A percentile compares a stretch with the other conserved stretches of the same genome.
Evolutionary conservation across 1,140 invertebrate genomes (phyloP).

Genomic region (Parasteatoda tepidariorum): DNA sequence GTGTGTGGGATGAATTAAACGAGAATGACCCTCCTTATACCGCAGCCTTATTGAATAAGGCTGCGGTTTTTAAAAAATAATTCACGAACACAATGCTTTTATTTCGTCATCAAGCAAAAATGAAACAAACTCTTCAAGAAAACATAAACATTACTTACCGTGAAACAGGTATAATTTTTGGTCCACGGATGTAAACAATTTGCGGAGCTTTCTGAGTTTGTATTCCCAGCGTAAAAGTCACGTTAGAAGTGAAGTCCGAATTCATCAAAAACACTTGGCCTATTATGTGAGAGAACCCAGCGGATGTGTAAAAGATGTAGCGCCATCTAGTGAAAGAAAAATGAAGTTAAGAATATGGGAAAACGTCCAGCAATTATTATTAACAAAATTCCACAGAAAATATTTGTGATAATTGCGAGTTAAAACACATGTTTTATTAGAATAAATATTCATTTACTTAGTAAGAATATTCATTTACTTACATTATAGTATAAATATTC

Average conservation of each 20-base stretch:
- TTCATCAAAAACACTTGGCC: slow-evolving; percentile 36
- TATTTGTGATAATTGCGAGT: too few species aligned
- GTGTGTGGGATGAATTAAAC: neutral
- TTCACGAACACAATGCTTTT: too few species aligned
- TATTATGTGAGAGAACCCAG: slow-evolving; percentile 38
- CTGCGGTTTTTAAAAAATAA: too few species aligned
- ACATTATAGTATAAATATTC: too few species aligned
- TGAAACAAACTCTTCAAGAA: neutral
- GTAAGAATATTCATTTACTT: too few species aligned
- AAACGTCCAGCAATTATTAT: too few species aligned
- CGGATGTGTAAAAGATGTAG: slow-evolving; percentile 35
- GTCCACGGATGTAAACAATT: neutral
- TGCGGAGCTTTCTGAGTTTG: neutral
- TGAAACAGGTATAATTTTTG: neutral
- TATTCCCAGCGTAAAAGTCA: slow-evolving; percentile 43
- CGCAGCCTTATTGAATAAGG: neutral
- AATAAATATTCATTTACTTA: too few species aligned
- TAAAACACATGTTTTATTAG: too few species aligned
- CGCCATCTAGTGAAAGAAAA: slow-evolving; percentile 47
- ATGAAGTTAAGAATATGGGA: neutral
- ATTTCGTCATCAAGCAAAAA: too few species aligned
- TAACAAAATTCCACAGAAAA: too few species aligned
- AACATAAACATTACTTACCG: slow-evolving; percentile 17
- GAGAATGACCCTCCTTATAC: slow-evolving; percentile 9
- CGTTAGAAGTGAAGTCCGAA: slow-evolving; percentile 45